Percentiles rank a stretch among this genome's conserved stretches.
Conservation (phyloP, 2,113 vertebrate genomes). For the Toxostoma redivivum region DNA sequence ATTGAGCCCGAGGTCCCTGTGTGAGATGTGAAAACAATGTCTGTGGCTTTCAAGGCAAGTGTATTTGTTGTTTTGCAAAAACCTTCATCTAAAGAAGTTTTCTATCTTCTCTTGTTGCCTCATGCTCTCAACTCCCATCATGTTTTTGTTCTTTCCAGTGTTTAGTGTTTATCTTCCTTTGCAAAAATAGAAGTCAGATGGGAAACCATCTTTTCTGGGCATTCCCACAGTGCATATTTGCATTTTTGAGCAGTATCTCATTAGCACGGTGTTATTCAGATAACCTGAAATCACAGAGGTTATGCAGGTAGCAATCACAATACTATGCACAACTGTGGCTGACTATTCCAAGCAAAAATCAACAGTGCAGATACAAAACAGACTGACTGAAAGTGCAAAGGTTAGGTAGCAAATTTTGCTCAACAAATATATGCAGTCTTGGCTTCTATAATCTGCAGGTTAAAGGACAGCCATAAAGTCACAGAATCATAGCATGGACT, state of each 20-base stretch:
- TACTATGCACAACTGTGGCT: not conserved
- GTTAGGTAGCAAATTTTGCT: not conserved
- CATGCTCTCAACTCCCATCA: not conserved
- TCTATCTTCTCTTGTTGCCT: not conserved
- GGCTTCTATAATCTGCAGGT: not conserved
- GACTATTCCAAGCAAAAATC: not conserved
- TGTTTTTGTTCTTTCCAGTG: constrained; percentile 30
- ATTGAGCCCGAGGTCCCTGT: not conserved
- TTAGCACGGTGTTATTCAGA: not conserved
- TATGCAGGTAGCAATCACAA: constrained; percentile 46
- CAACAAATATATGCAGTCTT: not conserved
- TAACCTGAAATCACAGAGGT: constrained; percentile 7
- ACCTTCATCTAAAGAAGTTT: not conserved
- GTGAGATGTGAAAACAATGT: not conserved
- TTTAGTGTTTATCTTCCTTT: constrained; percentile 20
- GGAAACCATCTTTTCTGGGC: constrained; percentile 18
- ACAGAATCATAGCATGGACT: not conserved
- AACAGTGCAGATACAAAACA: not conserved
- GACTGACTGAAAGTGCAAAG: not conserved
- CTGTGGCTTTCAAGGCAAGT: constrained; percentile 1
- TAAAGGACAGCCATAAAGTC: not conserved
- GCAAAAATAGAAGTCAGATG: constrained; percentile 26
- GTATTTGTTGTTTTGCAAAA: not conserved
- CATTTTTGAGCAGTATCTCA: constrained; percentile 53
- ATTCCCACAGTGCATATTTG: constrained; percentile 49